Conservation (phyloP, 2,888 invertebrate species). For the Mesorhabditis sp. region DNA sequence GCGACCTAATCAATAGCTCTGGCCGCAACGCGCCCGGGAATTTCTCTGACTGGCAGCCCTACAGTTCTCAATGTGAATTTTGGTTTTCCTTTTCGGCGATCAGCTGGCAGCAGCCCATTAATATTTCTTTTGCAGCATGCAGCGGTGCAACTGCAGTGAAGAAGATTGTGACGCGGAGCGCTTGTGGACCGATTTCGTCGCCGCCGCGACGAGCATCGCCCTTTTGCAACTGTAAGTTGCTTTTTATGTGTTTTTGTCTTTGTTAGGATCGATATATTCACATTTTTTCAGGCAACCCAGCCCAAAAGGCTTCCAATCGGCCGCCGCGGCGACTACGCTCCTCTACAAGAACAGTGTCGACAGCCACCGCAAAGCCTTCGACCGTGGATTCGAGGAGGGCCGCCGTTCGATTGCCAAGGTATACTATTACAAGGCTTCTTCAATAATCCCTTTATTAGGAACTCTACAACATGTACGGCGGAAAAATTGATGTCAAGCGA, state of each 20-base stretch:
- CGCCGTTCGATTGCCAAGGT: constrained; percentile 46
- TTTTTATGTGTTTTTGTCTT: background rate
- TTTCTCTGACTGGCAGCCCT: no score
- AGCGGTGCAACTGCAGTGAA: constrained; percentile 3
- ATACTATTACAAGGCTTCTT: background rate
- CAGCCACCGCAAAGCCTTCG: constrained; percentile 38
- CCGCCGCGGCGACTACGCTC: constrained; percentile 52
- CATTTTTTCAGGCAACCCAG: constrained; percentile 35
- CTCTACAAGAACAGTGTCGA: constrained; percentile 48
- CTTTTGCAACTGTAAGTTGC: background rate
- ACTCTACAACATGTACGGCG: background rate
- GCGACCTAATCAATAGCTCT: no score
- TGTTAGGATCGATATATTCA: no score
- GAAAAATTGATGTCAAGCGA: background rate
- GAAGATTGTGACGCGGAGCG: background rate
- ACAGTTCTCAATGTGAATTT: no score
- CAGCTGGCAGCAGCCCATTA: no score
- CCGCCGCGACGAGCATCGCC: background rate
- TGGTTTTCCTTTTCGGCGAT: no score
- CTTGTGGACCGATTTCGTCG: background rate
- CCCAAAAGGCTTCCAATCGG: constrained; percentile 44
- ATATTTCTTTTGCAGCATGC: background rate
- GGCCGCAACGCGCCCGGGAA: no score
- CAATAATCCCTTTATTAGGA: background rate
- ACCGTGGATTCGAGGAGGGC: constrained; percentile 43